Conservation (phyloP, 2,888 invertebrate genomes). For the Dascillus cervinus region DNA sequence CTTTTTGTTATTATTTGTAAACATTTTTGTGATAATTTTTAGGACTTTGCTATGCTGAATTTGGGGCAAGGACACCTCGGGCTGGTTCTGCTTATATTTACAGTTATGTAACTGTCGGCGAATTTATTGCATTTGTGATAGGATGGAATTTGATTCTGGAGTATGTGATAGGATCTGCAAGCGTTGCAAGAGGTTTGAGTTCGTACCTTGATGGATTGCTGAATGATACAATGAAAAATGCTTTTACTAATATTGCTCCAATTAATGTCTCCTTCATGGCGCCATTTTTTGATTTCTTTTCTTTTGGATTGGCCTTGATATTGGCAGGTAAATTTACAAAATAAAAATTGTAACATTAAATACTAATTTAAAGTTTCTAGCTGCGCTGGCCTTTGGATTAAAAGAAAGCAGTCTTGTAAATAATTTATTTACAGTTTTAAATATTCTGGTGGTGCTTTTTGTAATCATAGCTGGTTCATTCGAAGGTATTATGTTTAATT, state of each 20-base stretch:
- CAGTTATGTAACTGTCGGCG: constrained; percentile 88
- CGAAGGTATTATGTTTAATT: constrained; percentile 47
- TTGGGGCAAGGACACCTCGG: constrained; percentile 78
- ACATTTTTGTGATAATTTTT: too few species aligned
- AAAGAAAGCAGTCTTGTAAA: constrained; percentile 83
- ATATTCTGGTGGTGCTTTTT: constrained; percentile 72
- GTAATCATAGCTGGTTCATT: constrained; percentile 73
- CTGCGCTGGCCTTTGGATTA: constrained; percentile 72
- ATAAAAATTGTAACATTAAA: constrained; percentile 8
- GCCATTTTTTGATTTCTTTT: constrained; percentile 68
- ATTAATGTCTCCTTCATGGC: constrained; percentile 59
- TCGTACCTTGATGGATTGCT: constrained; percentile 66
- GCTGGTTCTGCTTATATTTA: constrained; percentile 91
- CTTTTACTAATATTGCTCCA: constrained; percentile 55
- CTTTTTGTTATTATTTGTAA: too few species aligned
- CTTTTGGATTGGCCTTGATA: constrained; percentile 61
- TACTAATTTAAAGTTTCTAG: constrained; percentile 41
- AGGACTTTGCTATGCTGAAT: constrained; percentile 87
- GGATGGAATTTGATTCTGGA: constrained; percentile 92
- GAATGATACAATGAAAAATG: constrained; percentile 56
- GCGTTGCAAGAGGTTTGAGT: constrained; percentile 72
- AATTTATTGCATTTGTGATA: constrained; percentile 83
- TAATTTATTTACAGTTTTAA: constrained; percentile 78
- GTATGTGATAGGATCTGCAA: constrained; percentile 78
- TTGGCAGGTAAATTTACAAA: constrained; percentile 57